Evolutionary conservation across 2,113 vertebrate species (phyloP), one percentile per base, ranked within the genome.

Genomic region (Phyllostomus discolor): DNA sequence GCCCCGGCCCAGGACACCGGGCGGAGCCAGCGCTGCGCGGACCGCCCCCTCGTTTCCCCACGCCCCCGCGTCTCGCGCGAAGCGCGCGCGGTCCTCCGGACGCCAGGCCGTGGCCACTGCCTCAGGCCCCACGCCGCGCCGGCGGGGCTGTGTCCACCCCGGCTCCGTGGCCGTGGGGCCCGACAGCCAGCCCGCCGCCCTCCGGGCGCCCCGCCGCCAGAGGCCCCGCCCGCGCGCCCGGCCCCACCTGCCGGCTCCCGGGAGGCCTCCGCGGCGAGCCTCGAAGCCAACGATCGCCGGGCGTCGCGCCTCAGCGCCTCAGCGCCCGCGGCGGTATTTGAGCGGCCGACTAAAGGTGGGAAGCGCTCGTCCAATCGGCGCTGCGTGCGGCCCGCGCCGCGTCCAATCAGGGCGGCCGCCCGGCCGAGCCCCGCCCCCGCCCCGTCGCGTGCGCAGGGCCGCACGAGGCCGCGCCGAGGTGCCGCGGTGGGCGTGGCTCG

Each of bases 361-460:
- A 96, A 84, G 54, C 2, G 4, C 12, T 12, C 1, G 12, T 0
- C 95, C 95, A 96, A 96, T 96, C n/a, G 1, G 59, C 33, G 7
- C 33, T 7, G 10, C 15, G 43, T 8, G 33, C 48, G 11, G 62
- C 35, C 0, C 4, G 7, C 14, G 1, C 19, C 12, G 6, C 11
- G 35, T 3, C 96, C 96, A 96, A 96, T 97, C 62, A 64, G 90
- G 52, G 66, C 52, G 2, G 7, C 33, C 2, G 1, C 38, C 64
- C 1, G 9, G 16, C 28, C 43, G 33, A 10, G 84, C n/a, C 70
- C 93, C 88, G 88, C 90, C 95, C 83, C 3, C 16, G 11, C 0
- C 0, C n/a, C 1, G 17, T 0, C 1, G 64, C 24, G 3, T 10
- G 26, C 66, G 0, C 7, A 4, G 48, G 5, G 15, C 10, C 4